Percentiles rank a stretch among this genome's conserved stretches.
Conservation (phyloP, 2,797 vertebrate genomes). For the Eulemur coronatus region DNA sequence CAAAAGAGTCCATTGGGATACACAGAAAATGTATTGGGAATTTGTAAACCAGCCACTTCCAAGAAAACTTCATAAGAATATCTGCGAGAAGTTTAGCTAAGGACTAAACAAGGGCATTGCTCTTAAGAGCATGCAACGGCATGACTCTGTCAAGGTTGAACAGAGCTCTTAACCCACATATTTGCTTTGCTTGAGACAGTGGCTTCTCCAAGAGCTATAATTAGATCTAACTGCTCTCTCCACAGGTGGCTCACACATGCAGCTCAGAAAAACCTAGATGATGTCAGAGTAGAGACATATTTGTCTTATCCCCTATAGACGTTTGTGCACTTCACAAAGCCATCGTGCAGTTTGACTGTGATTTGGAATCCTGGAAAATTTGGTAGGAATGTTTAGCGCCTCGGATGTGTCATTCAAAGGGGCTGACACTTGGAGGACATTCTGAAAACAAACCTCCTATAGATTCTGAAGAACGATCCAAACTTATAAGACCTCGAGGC, state of each 20-base stretch:
- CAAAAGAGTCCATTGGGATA: neutral
- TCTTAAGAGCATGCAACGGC: neutral
- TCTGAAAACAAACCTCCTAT: conserved; percentile 13
- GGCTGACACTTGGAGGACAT: neutral
- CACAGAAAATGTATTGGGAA: neutral
- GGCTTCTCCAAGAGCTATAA: neutral
- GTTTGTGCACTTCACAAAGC: neutral
- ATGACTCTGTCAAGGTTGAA: neutral
- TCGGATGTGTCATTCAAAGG: accelerated
- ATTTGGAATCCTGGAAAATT: neutral
- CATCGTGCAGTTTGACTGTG: neutral
- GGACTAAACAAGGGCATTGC: neutral
- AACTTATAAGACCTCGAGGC: accelerated
- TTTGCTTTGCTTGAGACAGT: neutral
- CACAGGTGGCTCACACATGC: accelerated
- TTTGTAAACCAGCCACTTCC: neutral
- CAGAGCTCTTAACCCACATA: neutral
- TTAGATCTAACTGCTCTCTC: neutral
- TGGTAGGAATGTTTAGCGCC: accelerated
- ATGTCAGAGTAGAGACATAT: neutral
- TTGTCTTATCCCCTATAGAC: neutral
- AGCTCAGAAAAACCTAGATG: neutral
- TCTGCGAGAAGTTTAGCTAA: neutral
- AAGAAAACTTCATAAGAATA: neutral
- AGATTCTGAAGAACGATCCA: conserved; percentile 27